Conservation (phyloP, 1,140 invertebrate species). For the Drosophila burlai region DNA sequence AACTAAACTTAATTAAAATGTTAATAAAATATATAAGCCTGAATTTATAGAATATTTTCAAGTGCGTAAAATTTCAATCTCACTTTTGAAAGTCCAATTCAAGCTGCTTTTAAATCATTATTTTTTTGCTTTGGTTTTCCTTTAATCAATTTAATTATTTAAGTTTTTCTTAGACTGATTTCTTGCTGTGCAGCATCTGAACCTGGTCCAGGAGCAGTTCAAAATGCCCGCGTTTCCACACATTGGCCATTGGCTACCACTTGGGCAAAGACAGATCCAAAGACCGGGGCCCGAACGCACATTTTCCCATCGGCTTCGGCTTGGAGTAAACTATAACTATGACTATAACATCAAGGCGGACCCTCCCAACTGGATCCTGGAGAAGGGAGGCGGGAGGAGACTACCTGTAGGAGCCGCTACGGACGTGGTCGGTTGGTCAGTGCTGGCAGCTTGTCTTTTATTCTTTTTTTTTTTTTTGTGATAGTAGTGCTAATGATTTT, state of each 20-base stretch:
- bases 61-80: too few relatives aligned
- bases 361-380: constrained; percentile 33
- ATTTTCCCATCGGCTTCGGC: constrained; percentile 72
- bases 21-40: not conserved
- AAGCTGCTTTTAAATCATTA: not conserved
- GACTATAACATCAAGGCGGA: constrained; percentile 61
- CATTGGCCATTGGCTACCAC: constrained; percentile 78
- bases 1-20: fast-evolving
- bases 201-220: constrained; percentile 19
- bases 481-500: not conserved
- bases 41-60: not conserved
- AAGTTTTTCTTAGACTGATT: not conserved
- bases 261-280: constrained; percentile 50
- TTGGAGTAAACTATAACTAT: constrained; percentile 65
- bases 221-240: constrained; percentile 78
- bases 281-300: constrained; percentile 52
- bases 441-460: not conserved
- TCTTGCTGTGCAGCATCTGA: constrained; percentile 5
- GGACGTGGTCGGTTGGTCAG: constrained; percentile 25
- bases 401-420: not conserved
- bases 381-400: not conserved
- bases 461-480: too few relatives aligned
- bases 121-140: not conserved
- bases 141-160: not conserved
- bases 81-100: too few relatives aligned